Base-by-base conservation (phyloP, 2,113 vertebrate species). In the Tyrannus savana region DNA sequence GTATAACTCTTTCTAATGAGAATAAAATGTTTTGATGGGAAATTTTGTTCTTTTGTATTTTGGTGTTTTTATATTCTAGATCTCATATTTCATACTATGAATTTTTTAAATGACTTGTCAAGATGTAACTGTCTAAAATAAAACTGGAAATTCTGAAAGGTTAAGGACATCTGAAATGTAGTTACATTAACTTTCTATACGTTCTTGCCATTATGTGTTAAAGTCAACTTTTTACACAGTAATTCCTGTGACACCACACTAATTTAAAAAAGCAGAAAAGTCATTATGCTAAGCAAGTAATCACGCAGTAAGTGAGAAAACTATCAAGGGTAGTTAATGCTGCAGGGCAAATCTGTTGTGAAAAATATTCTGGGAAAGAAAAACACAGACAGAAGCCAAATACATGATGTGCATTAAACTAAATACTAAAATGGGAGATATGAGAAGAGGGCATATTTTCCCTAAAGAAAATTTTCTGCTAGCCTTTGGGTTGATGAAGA, bases 261-360 rank as follows among this genome's bases (percentile, higher is more conserved):
- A 66, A 96, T 93, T 72, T 74, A 2, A 93, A 95, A 73, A 74
- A 82, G 14, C 42, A 94, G 49, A 72, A 62, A 73, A 96, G 84
- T 94, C 46, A 91, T 96, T 95, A 91, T 56, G 82, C 69, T 47
- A 96, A 95, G 74, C 25, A 92, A 94, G 62, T 93, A 96, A 95
- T 93, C 90, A 94, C 30, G 69, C 53, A 93, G 68, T 88, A 64
- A 77, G 87, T 69, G 78, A 95, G 88, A 95, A 95, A 87, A 91
- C 55, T 93, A 95, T 71, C 60, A 94, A 62, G 82, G 80, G 60
- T 89, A 81, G 91, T 64, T 94, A 86, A 93, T 94, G 96, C 95
- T 95, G 58, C 59, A 92, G 94, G 96, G 95, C 49, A 91, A 96
- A 95, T 82, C 88, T 95, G 76, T 86, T 97, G 74, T 58, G 94